Evolutionary conservation across 2,113 vertebrate species (phyloP).

Genomic region (Phainopepla nitens): DNA sequence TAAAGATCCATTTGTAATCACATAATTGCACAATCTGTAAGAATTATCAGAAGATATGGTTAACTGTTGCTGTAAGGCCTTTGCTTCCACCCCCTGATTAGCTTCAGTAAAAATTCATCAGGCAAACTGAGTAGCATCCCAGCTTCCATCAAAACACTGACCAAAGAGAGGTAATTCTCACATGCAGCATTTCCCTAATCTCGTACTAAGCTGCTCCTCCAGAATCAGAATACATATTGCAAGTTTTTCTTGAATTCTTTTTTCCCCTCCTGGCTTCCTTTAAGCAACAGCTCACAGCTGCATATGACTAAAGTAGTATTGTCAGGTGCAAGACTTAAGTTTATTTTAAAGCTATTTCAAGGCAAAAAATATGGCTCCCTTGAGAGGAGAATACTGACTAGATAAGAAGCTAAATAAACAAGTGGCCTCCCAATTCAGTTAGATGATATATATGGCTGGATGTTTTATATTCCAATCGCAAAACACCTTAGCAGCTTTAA

Average conservation of each 20-base stretch:
- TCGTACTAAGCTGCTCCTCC: background rate
- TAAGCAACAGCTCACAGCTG: background rate
- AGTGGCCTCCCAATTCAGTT: background rate
- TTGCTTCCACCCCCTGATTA: slow-evolving; percentile 16
- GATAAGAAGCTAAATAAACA: background rate
- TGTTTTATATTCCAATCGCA: background rate
- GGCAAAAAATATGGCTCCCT: background rate
- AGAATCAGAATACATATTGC: background rate
- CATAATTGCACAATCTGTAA: slow-evolving; percentile 49
- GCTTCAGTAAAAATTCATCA: slow-evolving; percentile 4
- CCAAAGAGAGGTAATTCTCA: background rate
- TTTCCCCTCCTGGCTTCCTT: background rate
- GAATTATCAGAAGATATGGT: slow-evolving; percentile 35
- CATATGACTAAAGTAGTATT: background rate
- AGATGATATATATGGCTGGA: background rate
- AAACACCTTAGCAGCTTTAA: slow-evolving; percentile 12
- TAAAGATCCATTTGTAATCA: slow-evolving; percentile 58
- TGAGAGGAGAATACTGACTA: background rate
- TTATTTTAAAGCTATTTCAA: background rate
- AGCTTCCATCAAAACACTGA: slow-evolving; percentile 26
- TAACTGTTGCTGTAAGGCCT: slow-evolving; percentile 54
- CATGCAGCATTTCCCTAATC: background rate
- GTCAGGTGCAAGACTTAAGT: background rate
- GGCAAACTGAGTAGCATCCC: slow-evolving; percentile 38
- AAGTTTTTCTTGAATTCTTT: background rate